phyloP scores from a whole-genome alignment of 1,140 invertebrate species.

The Neotoxoptera formosana region DNA sequence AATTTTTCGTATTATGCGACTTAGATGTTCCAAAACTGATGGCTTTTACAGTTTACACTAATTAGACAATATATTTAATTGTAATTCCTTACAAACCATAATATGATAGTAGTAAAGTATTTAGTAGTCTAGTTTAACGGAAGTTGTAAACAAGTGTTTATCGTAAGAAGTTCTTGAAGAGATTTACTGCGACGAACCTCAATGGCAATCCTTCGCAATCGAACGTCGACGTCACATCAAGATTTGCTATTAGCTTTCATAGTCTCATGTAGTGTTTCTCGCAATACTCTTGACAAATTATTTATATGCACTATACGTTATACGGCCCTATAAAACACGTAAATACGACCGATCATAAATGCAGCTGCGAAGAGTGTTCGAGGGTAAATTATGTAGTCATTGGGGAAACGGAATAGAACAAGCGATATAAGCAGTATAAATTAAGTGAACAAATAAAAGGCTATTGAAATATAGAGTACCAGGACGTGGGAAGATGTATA shows the following conservation, averaged over 20 bases:
- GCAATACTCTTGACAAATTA: neutral
- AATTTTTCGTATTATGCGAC: neutral
- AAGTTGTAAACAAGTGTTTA: conserved; percentile 11
- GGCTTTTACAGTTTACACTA: neutral
- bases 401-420: neutral
- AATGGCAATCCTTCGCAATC: neutral
- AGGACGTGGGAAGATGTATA: neutral
- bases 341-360: neutral
- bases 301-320: neutral
- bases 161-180: neutral
- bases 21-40: neutral
- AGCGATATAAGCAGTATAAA: neutral
- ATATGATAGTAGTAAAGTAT: neutral
- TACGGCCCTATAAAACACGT: neutral
- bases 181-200: neutral
- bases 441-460: neutral
- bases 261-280: neutral
- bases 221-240: neutral
- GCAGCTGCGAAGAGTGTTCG: neutral
- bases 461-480: neutral
- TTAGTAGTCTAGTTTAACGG: neutral
- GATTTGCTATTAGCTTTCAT: neutral
- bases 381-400: neutral
- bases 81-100: neutral
- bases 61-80: neutral